These are phyloP conservation scores for Sinohyriopsis cumingii DNA, from an alignment of 2,888 invertebrate genomes.

Conservation along the genomic window DNA sequence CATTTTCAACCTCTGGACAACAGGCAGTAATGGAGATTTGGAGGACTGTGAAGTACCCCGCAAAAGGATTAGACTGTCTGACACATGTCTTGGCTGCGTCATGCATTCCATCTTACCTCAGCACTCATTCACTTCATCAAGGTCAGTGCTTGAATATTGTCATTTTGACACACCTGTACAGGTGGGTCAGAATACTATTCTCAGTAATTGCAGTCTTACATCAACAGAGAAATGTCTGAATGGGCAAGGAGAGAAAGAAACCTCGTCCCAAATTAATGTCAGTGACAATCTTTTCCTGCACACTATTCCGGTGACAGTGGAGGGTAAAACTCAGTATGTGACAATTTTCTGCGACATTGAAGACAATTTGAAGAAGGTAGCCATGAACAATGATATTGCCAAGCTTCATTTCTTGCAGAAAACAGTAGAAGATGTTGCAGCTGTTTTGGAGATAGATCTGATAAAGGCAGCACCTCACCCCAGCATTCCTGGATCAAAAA, in stretches of 20 bases:
- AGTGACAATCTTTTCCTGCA: constrained; percentile 65
- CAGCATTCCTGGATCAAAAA: constrained; percentile 15
- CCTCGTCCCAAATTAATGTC: constrained; percentile 21
- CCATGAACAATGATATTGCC: constrained; percentile 18
- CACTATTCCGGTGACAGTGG: constrained; percentile 58
- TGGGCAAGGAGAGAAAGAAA: not conserved
- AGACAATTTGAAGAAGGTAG: constrained; percentile 66
- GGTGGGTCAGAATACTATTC: constrained; percentile 62
- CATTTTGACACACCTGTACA: constrained; percentile 61
- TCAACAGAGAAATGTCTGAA: constrained; percentile 4
- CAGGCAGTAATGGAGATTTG: not conserved
- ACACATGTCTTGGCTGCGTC: constrained; percentile 52
- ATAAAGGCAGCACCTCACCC: constrained; percentile 2
- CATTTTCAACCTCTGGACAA: constrained; percentile 57
- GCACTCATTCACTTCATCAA: constrained; percentile 40
- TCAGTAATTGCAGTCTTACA: constrained; percentile 68
- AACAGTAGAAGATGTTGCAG: constrained; percentile 29
- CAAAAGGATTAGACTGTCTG: constrained; percentile 26
- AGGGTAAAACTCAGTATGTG: constrained; percentile 49
- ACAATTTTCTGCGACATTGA: constrained; percentile 63
- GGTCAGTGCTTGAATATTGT: constrained; percentile 70
- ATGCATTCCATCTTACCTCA: constrained; percentile 64
- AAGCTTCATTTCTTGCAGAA: constrained; percentile 50
- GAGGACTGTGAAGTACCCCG: constrained; percentile 1
- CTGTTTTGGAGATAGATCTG: constrained; percentile 12